Evolutionary conservation across 2,888 invertebrate species (phyloP), one percentile per base, ranked within the genome.

Genomic region (Patella ulyssiponensis): DNA sequence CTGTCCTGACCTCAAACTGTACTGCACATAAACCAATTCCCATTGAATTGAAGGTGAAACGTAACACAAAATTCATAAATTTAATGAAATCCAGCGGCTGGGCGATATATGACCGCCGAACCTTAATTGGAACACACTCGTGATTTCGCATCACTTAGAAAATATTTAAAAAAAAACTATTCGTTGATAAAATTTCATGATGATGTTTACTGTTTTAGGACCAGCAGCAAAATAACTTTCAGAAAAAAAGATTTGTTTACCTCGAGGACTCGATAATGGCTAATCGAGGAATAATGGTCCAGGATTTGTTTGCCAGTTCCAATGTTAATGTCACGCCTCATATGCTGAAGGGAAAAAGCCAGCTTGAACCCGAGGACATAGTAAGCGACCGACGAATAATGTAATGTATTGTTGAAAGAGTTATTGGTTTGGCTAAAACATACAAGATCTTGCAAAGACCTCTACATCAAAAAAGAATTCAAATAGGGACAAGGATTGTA

Each of bases 251-350:
- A 54, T 12, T 54, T 15, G 12, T 12, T 54, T 54, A 15, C 14
- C 12, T 15, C 54, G 14, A 3, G 12, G 17, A 17, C 12, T 17
- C 14, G 12, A 54, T 54, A 15, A 54, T 54, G 54, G 54, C 54
- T 12, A 3, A 17, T 17, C 54, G 54, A 15, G 54, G 1, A 54
- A 15, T 54, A 17, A 1, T 54, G 12, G 54, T 54, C 17, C 54
- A 54, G 17, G 54, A 54, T 54, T 3, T 54, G 1, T 54, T 54
- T 54, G 54, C 54, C 27, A 52, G 54, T 79, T 83, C 52, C 82
- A 82, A n/a, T n/a, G n/a, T n/a, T n/a, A n/a, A n/a, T n/a, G n/a
- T n/a, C 75, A 83, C 82, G 14, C 83, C 82, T 11, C 79, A 80
- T 15, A 79, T 81, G 79, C 71, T 83, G 14, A 77, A 80, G 69